phyloP scores from a whole-genome alignment of 2,113 vertebrate genomes.

The Hassar affinis region DNA sequence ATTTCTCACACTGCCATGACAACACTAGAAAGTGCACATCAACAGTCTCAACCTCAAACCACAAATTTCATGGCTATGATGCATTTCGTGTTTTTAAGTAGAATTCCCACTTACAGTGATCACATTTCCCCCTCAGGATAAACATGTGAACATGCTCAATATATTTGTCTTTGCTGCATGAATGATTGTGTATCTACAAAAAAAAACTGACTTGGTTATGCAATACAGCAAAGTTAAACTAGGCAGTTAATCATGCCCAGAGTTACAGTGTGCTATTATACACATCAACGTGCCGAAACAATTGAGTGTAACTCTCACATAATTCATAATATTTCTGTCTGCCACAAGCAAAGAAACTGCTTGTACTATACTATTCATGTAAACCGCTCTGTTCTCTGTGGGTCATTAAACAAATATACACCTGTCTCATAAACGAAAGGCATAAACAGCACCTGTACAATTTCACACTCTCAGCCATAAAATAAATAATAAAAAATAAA shows the following conservation, averaged over 20 bases:
- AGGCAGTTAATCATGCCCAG: not conserved
- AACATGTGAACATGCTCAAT: not conserved
- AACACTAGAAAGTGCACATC: not conserved
- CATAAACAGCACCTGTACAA: not conserved
- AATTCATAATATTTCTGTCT: not conserved
- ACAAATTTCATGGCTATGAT: not conserved
- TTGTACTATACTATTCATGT: not conserved
- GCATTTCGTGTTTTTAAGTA: not conserved
- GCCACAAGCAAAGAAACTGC: not conserved
- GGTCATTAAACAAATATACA: slow-evolving; percentile 2
- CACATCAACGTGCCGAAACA: not conserved
- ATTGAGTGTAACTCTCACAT: not conserved
- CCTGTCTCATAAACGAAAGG: not conserved
- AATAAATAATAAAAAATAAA: not conserved
- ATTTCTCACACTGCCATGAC: slow-evolving; percentile 3
- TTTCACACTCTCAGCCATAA: not conserved
- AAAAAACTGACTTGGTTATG: not conserved
- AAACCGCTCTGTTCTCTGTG: not conserved
- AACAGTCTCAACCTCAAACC: slow-evolving; percentile 3
- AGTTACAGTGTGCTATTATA: not conserved
- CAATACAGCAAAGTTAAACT: not conserved
- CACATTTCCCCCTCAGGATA: not conserved
- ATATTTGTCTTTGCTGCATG: not conserved
- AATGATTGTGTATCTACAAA: not conserved
- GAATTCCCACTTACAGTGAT: not conserved